These are phyloP conservation scores for Poeciliopsis retropinna DNA, from an alignment of 2,113 vertebrate species.

Conservation along the genomic window DNA sequence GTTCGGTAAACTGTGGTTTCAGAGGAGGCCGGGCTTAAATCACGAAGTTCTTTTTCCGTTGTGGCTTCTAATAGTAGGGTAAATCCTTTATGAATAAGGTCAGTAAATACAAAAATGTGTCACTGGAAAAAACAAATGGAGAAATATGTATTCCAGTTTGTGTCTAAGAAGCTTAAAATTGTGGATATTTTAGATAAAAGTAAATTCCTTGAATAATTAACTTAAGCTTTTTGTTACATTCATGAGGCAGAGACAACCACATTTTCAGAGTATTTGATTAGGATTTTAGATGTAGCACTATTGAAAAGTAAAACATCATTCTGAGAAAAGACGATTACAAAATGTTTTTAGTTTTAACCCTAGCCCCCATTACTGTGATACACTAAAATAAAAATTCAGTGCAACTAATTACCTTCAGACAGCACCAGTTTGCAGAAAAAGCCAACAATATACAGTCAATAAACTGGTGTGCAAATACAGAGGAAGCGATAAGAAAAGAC, in stretches of 20 bases:
- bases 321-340: neutral
- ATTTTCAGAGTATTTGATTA: neutral
- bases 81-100: constrained; percentile 26
- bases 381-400: neutral
- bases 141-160: neutral
- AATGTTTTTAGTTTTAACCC: neutral
- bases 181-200: neutral
- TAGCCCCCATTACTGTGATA: neutral
- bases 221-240: neutral
- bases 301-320: neutral
- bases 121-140: neutral
- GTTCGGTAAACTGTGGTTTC: constrained; percentile 37
- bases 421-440: too few relatives aligned
- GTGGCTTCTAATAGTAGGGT: constrained; percentile 35
- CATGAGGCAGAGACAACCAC: neutral
- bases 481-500: too few relatives aligned
- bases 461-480: too few relatives aligned
- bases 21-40: constrained; percentile 20
- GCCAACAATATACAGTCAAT: too few relatives aligned
- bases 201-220: neutral
- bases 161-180: neutral
- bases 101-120: neutral
- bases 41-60: neutral
- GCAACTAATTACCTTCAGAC: neutral
- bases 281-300: neutral